These are phyloP conservation scores for Scomberomorus guttatus DNA, from an alignment of 2,797 vertebrate genomes.

Conservation along the genomic window DNA sequence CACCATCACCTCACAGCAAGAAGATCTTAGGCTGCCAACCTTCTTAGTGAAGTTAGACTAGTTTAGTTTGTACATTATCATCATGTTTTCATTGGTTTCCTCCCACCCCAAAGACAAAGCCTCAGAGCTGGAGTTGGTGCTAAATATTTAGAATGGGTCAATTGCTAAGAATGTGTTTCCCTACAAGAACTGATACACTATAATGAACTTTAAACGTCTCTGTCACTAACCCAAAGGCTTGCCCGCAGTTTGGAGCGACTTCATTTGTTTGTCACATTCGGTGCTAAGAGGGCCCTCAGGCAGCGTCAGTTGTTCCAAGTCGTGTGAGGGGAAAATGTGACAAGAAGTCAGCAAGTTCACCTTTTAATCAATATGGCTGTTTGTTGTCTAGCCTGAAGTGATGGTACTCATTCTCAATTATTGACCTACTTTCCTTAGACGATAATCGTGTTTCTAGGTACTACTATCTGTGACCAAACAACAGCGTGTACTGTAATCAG, in stretches of 20 bases:
- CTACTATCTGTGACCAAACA: not conserved
- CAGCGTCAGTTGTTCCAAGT: conserved; percentile 9
- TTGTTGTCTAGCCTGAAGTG: not conserved
- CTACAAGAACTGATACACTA: not conserved
- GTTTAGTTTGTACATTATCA: not conserved
- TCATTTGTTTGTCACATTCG: conserved; percentile 11
- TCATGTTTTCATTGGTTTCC: not conserved
- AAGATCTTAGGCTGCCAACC: not conserved
- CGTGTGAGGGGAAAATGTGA: conserved; percentile 30
- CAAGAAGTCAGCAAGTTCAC: conserved; percentile 27
- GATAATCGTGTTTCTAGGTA: not conserved
- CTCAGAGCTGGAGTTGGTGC: not conserved
- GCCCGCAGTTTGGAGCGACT: not conserved
- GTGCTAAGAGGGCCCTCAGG: conserved; percentile 23
- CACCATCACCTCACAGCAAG: not conserved
- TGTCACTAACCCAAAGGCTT: not conserved
- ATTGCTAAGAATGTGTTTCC: not conserved
- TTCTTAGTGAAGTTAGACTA: not conserved
- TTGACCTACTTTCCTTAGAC: conserved; percentile 1
- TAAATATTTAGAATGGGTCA: not conserved
- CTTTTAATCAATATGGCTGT: not conserved
- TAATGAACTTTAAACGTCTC: not conserved
- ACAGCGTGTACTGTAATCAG: not conserved
- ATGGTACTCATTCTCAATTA: not conserved
- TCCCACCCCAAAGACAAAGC: not conserved